Base-by-base conservation (phyloP, 2,888 invertebrate genomes). In the Oligia fasciuncula region DNA sequence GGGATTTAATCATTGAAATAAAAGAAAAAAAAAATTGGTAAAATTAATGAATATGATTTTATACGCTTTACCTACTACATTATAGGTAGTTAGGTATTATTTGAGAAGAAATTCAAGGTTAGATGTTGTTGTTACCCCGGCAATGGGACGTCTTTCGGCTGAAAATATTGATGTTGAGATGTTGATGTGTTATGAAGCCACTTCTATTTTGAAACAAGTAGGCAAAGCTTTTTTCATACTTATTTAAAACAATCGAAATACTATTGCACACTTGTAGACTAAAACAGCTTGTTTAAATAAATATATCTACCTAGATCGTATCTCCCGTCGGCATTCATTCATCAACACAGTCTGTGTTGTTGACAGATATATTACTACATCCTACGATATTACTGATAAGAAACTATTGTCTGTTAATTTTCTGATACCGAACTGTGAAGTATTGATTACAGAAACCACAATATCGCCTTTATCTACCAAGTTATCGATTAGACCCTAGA, bases 381-480 rank as follows among this genome's bases (percentile, higher is more conserved):
- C 29, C 29, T 63, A 80, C 80, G 46, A 57, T 54, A 35, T 49
- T 57, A 46, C 68, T 66, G 85, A 85, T 85, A 85, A 84, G 51
- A 70, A 72, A 65, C 63, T 69, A 69, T 83, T 83, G 77, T 85
- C 71, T 69, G 75, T 57, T 57, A 54, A 76, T 71, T 69, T 62
- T 74, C 74, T 67, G 69, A 67, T 79, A 63, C 6, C 66, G 11
- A 73, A 67, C 60, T 62, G 29, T 70, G 43, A 23, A 73, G 69
- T 80, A 69, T 62, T 73, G 74, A 83, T 83, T 70, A 77, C 46
- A 79, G 40, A 67, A 67, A 63, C 46, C 29, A 66, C 40, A 76
- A 71, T 76, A 81, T 69, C 40, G 40, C 49, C 19, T 54, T 51
- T 76, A 70, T 67, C 57, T 65, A 29, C 5, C 1, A 29, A 73